A percentile compares a stretch with the other conserved stretches of the same genome.
Evolutionary conservation across 1,140 invertebrate species (phyloP).

Genomic region (Zaprionus vittiger): DNA sequence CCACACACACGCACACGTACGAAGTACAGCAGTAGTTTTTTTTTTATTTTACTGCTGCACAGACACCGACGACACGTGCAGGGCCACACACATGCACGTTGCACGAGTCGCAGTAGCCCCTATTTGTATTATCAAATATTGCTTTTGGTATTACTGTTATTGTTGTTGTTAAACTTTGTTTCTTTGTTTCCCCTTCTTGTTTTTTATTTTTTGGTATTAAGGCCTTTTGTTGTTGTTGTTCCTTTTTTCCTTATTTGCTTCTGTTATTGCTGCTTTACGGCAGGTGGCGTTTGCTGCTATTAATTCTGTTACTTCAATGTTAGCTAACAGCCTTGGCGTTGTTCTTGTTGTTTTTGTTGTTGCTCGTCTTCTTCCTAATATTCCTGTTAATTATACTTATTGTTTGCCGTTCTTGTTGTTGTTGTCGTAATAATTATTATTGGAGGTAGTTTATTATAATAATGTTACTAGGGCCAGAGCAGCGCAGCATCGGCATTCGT

Average conservation of each 20-base stretch:
- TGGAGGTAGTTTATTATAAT: conserved; percentile 48
- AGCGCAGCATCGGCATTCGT: conserved; percentile 15
- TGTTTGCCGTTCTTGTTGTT: conserved; percentile 7
- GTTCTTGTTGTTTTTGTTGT: conserved; percentile 10
- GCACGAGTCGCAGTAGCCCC: not conserved
- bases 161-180: conserved; percentile 10
- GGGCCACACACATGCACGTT: conserved; percentile 13
- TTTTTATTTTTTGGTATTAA: conserved; percentile 9
- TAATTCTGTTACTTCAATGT: conserved; percentile 8
- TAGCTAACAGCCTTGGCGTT: conserved; percentile 19
- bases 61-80: not conserved
- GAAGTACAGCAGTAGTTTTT: not conserved
- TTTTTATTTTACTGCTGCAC: not conserved
- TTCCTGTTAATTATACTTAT: conserved; percentile 9
- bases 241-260: conserved; percentile 21
- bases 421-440: conserved; percentile 8
- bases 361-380: conserved; percentile 5
- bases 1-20: too few species aligned
- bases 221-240: conserved; percentile 22
- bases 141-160: conserved; percentile 22
- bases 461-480: conserved; percentile 12
- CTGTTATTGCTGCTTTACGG: conserved; percentile 22
- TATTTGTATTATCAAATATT: conserved; percentile 17
- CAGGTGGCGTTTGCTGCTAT: conserved; percentile 47
- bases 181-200: not conserved